Conservation (phyloP, 2,113 vertebrate species). For the Corythornis vintsioides region DNA sequence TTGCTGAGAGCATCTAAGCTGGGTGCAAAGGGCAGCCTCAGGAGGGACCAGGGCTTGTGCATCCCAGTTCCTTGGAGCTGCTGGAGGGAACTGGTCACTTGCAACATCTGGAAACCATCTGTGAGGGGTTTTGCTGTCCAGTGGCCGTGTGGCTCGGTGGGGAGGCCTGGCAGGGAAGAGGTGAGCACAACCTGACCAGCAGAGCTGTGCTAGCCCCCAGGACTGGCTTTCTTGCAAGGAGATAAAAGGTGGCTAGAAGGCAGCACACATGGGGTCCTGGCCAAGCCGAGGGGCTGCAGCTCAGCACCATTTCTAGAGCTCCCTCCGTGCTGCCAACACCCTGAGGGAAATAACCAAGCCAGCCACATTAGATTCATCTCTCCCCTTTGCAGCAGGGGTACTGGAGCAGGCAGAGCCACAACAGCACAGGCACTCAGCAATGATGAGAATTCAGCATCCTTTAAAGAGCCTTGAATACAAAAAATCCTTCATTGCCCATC, state of each 20-base stretch:
- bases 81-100: not conserved
- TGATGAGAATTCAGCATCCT: rapidly evolving
- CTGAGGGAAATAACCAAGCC: not conserved
- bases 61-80: not conserved
- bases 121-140: not conserved
- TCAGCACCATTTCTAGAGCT: rapidly evolving
- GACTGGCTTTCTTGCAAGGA: not conserved
- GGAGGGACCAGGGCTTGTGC: not conserved
- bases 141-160: not conserved
- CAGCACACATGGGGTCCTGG: not conserved
- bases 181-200: not conserved
- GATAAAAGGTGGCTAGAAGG: not conserved
- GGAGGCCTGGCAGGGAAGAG: not conserved
- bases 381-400: not conserved
- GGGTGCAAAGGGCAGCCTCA: not conserved
- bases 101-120: not conserved
- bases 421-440: rapidly evolving
- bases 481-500: not conserved
- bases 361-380: rapidly evolving
- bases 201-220: not conserved
- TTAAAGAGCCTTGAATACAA: not conserved
- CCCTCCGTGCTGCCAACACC: not conserved
- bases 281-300: not conserved
- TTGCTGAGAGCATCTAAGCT: rapidly evolving
- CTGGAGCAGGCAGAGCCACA: not conserved